A percentile compares a stretch with the other conserved stretches of the same genome.
These are phyloP conservation scores for Brachionus plicatilis DNA, from an alignment of 1,140 invertebrate genomes.

Conservation along the genomic window DNA sequence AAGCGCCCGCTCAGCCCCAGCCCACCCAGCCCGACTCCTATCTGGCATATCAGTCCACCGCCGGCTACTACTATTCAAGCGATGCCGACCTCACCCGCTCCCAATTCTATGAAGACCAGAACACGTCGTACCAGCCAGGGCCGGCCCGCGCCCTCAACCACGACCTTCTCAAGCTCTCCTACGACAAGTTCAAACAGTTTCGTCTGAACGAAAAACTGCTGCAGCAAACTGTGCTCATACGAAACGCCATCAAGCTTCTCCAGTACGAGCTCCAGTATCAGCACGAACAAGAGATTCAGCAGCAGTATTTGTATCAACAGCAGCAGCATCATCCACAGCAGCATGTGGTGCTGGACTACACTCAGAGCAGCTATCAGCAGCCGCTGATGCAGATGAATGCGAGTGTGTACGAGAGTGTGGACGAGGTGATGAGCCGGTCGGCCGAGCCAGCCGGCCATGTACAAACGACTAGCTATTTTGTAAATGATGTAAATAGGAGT, in stretches of 20 bases:
- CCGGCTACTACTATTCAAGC: not conserved
- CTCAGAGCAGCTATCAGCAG: not conserved
- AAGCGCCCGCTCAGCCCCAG: not conserved
- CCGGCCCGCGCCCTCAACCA: not conserved
- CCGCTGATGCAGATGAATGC: not conserved
- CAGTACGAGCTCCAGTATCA: conserved; percentile 34
- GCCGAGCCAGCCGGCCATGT: not conserved
- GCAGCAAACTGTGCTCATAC: conserved; percentile 35
- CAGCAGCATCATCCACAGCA: conserved; percentile 8
- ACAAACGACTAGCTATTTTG: conserved; percentile 22
- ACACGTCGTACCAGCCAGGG: not conserved
- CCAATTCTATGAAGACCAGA: not conserved
- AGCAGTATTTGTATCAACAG: not conserved
- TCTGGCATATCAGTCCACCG: too few relatives aligned
- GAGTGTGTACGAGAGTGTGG: not conserved
- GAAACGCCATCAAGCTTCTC: conserved; percentile 19
- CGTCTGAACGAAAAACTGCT: conserved; percentile 34
- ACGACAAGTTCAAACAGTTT: conserved; percentile 39
- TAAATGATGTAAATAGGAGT: conserved; percentile 32
- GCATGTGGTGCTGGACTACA: not conserved
- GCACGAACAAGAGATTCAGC: conserved; percentile 23
- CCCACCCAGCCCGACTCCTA: not conserved
- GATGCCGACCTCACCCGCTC: not conserved
- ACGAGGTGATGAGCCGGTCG: not conserved
- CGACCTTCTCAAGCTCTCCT: conserved; percentile 28